Evolutionary conservation across 1,140 invertebrate genomes (phyloP).

Genomic region (Zaprionus nigranus): DNA sequence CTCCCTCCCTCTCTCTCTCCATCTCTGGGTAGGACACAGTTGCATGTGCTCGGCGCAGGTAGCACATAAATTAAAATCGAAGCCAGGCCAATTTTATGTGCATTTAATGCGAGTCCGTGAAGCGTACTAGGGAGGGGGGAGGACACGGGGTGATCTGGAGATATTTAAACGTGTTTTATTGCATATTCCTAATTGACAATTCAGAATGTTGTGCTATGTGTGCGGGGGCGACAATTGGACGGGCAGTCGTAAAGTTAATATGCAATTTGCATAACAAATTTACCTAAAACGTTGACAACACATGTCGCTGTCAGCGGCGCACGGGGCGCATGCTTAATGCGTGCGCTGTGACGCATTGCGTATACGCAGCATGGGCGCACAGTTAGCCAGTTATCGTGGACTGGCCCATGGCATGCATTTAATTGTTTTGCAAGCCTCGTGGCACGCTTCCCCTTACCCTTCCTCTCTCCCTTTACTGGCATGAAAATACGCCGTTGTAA

Average conservation of each 20-base stretch:
- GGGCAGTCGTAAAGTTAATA: constrained; percentile 78
- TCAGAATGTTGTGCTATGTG: constrained; percentile 60
- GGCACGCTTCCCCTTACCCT: not conserved
- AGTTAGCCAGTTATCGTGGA: not conserved
- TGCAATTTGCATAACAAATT: constrained; percentile 84
- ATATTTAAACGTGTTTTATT: constrained; percentile 29
- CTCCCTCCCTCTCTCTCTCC: not conserved
- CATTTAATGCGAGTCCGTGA: constrained; percentile 55
- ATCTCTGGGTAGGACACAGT: not conserved
- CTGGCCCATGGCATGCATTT: constrained; percentile 59
- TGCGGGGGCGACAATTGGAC: constrained; percentile 40
- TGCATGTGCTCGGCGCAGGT: constrained; percentile 1
- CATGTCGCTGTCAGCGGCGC: constrained; percentile 52
- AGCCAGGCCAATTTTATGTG: constrained; percentile 63
- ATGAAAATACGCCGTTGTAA: no score
- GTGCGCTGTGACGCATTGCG: constrained; percentile 41
- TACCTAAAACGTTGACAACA: constrained; percentile 74
- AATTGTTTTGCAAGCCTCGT: constrained; percentile 59
- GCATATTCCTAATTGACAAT: constrained; percentile 70
- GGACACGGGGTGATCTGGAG: constrained; percentile 17
- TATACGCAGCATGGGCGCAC: constrained; percentile 56
- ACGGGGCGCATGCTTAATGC: constrained; percentile 57
- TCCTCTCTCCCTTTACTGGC: not conserved
- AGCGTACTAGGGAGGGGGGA: constrained; percentile 13
- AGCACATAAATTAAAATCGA: constrained; percentile 76